These are phyloP conservation scores for Semnornis frantzii DNA, from an alignment of 2,113 vertebrate species.

Conservation along the genomic window DNA sequence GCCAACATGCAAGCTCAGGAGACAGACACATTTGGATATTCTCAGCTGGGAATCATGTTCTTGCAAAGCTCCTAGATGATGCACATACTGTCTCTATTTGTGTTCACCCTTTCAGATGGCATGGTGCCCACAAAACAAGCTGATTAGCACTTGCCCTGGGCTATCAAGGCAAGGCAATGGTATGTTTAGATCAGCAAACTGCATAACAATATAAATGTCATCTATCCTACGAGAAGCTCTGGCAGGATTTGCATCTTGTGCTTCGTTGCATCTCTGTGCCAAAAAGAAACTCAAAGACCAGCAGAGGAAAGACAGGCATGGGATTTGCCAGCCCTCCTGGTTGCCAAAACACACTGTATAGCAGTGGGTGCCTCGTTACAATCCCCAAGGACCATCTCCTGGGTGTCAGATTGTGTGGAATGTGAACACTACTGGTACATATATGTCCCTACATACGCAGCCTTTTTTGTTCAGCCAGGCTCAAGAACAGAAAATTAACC, in stretches of 20 bases:
- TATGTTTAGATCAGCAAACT: constrained; percentile 65
- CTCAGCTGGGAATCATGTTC: constrained; percentile 51
- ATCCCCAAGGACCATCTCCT: constrained; percentile 8
- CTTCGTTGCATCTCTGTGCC: constrained; percentile 6
- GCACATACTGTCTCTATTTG: constrained; percentile 58
- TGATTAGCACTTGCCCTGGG: constrained; percentile 62
- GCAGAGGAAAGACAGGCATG: constrained; percentile 7
- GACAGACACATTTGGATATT: constrained; percentile 28
- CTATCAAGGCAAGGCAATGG: constrained; percentile 62
- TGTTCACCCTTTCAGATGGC: constrained; percentile 53
- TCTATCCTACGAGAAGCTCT: constrained; percentile 44
- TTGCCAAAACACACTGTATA: constrained; percentile 37
- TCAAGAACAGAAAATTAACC: not conserved
- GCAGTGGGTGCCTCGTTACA: constrained; percentile 14
- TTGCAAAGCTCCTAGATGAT: constrained; percentile 24
- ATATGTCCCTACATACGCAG: not conserved
- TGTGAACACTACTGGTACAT: not conserved
- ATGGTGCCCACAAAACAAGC: constrained; percentile 38
- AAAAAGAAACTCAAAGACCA: constrained; percentile 13
- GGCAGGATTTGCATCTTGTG: constrained; percentile 26
- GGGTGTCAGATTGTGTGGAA: constrained; percentile 2
- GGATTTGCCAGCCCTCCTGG: not conserved
- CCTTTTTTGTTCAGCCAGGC: not conserved
- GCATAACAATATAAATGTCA: constrained; percentile 68
- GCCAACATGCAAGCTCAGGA: constrained; percentile 34